phyloP scores from a whole-genome alignment of 2,113 vertebrate species.

The Chloropsis cyanopogon region DNA sequence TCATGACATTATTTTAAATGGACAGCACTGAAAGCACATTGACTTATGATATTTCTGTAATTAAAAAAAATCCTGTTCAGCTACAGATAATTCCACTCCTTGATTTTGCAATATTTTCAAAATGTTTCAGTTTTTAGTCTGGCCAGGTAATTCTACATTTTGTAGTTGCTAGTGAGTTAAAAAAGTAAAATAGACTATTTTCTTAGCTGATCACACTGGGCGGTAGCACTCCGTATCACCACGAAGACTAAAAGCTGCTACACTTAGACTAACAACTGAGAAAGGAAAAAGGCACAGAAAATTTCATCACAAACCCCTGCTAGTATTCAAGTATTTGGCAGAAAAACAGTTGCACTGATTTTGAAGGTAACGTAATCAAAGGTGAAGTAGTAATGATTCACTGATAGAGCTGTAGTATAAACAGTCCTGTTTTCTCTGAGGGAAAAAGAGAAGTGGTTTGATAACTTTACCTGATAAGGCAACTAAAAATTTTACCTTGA shows the following conservation, averaged over 20 bases:
- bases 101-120: neutral
- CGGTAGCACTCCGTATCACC: neutral
- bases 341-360: neutral
- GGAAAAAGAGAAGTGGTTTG: neutral
- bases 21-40: neutral
- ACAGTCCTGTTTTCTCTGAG: neutral
- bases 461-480: neutral
- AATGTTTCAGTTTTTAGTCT: neutral
- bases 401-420: neutral
- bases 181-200: neutral
- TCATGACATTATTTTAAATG: neutral
- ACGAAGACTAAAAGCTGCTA: neutral
- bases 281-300: neutral
- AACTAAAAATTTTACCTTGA: neutral
- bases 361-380: neutral
- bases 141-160: neutral
- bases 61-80: neutral
- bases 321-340: neutral
- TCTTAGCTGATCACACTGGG: neutral
- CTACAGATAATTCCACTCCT: neutral
- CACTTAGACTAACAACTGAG: neutral
- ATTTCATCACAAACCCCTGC: neutral
- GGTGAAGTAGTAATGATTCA: neutral
- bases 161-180: neutral
- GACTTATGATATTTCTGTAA: neutral